A percentile compares a stretch with the other conserved stretches of the same genome.
These are phyloP conservation scores for Candoia aspera DNA, from an alignment of 2,113 vertebrate species.

Conservation along the genomic window DNA sequence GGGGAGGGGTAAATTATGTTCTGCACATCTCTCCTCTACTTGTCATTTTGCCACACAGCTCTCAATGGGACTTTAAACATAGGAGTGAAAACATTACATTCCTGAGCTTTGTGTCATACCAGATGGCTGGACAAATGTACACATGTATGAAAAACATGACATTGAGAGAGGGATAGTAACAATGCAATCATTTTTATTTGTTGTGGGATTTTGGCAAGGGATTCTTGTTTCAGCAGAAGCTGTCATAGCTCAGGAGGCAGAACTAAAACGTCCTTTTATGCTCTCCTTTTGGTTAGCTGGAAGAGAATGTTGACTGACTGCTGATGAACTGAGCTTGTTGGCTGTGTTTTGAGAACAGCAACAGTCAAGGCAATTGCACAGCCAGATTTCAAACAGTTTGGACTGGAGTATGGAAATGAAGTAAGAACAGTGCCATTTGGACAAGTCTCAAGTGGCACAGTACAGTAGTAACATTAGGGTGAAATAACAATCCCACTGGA, in stretches of 20 bases:
- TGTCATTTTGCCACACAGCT: background rate
- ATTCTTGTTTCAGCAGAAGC: background rate
- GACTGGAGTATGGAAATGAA: background rate
- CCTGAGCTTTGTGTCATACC: background rate
- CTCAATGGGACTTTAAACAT: background rate
- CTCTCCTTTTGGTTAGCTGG: background rate
- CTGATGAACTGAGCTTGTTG: background rate
- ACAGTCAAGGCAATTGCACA: background rate
- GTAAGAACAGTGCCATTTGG: background rate
- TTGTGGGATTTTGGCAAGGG: background rate
- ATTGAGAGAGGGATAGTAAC: background rate
- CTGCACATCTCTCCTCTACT: background rate
- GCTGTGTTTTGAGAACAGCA: background rate
- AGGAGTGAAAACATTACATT: background rate
- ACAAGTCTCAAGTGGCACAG: background rate
- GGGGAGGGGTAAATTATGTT: background rate
- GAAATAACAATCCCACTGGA: background rate
- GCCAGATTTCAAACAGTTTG: background rate
- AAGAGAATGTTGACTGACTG: background rate
- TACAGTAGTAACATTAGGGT: background rate
- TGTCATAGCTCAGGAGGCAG: background rate
- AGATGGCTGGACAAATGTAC: background rate
- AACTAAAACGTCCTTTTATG: background rate
- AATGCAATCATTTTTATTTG: background rate
- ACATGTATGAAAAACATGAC: background rate